Percentiles rank a stretch among this genome's conserved stretches.
Conservation (phyloP, 2,113 vertebrate genomes). For the Pangasianodon hypophthalmus region DNA sequence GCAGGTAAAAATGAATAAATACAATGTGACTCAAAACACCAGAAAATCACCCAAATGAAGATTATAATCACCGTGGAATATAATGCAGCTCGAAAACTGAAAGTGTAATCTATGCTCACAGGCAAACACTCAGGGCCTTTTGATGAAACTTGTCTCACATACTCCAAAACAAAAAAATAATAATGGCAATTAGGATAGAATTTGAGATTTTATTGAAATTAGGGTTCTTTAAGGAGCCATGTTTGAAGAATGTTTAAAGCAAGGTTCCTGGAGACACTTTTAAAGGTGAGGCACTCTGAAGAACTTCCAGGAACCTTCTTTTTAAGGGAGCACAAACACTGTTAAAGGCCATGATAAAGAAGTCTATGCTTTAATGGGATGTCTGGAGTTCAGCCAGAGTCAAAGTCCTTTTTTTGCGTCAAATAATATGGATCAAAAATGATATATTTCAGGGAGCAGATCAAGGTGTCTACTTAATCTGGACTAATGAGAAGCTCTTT, state of each 20-base stretch:
- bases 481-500: not conserved
- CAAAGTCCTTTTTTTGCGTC: not conserved
- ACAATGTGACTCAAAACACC: not conserved
- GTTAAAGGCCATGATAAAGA: not conserved
- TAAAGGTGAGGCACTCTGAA: not conserved
- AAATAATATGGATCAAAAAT: not conserved
- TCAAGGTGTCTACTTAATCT: not conserved
- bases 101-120: not conserved
- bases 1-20: not conserved
- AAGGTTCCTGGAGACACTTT: not conserved
- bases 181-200: too few relatives aligned
- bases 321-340: not conserved
- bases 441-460: not conserved
- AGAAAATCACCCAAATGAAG: not conserved
- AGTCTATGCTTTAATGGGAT: not conserved
- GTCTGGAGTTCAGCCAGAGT: not conserved
- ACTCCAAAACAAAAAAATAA: not conserved
- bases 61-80: not conserved
- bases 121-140: not conserved
- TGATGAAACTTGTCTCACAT: not conserved
- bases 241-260: not conserved
- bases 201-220: not conserved
- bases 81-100: not conserved
- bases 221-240: not conserved
- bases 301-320: not conserved